A percentile compares a stretch with the other conserved stretches of the same genome.
Conservation (phyloP, 2,888 invertebrate species). For the Caenorhabditis angaria region DNA sequence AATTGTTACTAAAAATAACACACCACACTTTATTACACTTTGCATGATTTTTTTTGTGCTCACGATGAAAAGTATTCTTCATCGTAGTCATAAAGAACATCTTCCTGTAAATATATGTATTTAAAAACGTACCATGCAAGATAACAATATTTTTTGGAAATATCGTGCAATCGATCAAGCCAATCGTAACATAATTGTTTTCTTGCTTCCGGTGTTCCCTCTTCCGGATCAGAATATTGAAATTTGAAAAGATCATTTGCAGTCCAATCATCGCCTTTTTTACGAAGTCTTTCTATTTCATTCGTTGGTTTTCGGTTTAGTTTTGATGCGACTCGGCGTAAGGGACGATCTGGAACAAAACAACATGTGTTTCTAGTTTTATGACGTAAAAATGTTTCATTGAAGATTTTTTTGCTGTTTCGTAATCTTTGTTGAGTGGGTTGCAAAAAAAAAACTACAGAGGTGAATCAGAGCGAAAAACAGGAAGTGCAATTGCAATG, state of each 20-base stretch:
- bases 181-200: conserved; percentile 56
- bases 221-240: conserved; percentile 60
- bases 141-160: conserved; percentile 61
- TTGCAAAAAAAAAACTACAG: neutral
- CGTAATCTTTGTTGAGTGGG: neutral
- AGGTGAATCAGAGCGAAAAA: neutral
- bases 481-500: neutral
- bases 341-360: conserved; percentile 50
- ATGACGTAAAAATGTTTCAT: neutral
- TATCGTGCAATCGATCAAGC: conserved; percentile 54
- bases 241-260: conserved; percentile 55
- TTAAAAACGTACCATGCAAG: conserved; percentile 54
- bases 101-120: neutral
- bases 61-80: no score
- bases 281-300: conserved; percentile 52
- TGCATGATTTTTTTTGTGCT: no score
- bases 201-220: conserved; percentile 57
- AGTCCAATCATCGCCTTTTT: conserved; percentile 56
- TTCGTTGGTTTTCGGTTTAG: conserved; percentile 56
- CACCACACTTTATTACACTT: neutral
- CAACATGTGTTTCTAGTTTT: neutral
- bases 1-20: neutral
- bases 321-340: conserved; percentile 54
- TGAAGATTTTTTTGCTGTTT: neutral
- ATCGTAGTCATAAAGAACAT: no score